Conservation (phyloP, 2,113 vertebrate genomes). For the Phoenicopterus ruber region DNA sequence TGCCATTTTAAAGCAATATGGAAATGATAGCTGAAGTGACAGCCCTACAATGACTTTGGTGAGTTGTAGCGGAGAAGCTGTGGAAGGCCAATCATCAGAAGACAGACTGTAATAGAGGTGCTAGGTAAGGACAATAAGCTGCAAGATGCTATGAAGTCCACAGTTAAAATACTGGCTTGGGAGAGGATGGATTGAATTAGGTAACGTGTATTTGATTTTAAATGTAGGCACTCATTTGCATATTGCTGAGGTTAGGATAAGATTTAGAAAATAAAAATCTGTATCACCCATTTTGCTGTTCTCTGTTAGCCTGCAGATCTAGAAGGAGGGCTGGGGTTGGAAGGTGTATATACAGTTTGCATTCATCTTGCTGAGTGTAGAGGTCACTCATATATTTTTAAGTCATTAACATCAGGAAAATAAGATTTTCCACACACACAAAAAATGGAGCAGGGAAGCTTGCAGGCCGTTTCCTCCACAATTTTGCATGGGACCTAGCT, state of each 20-base stretch:
- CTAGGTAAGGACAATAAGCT: neutral
- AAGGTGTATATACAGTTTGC: neutral
- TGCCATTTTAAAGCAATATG: neutral
- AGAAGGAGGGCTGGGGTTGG: neutral
- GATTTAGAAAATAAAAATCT: neutral
- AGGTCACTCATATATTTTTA: neutral
- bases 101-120: neutral
- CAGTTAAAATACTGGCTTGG: neutral
- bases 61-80: neutral
- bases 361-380: neutral
- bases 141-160: neutral
- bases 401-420: neutral
- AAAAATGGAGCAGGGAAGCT: neutral
- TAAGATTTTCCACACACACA: neutral
- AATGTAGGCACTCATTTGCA: neutral
- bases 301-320: neutral
- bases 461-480: neutral
- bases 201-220: neutral
- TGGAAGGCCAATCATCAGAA: neutral
- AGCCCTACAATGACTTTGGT: neutral
- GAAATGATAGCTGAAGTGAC: neutral
- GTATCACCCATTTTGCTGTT: neutral
- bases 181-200: neutral
- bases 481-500: neutral
- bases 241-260: neutral